Evolutionary conservation across 2,113 vertebrate species (phyloP).

Genomic region (Lampris megalopsis): DNA sequence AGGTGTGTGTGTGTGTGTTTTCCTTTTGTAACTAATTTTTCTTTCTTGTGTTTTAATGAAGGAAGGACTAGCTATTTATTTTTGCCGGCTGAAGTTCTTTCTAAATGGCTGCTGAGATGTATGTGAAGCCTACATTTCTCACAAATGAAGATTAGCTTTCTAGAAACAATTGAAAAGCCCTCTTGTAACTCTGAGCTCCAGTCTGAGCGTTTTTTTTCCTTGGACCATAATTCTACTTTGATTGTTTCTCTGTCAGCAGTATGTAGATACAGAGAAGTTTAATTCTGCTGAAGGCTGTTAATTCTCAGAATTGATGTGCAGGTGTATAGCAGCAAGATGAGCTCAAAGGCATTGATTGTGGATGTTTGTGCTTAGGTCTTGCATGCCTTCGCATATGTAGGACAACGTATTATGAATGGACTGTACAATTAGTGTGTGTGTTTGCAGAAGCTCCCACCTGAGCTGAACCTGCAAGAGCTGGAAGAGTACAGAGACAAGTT

Average conservation of each 20-base stretch:
- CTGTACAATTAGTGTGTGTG: constrained; percentile 32
- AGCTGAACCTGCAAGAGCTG: constrained; percentile 93
- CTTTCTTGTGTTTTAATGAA: constrained; percentile 6
- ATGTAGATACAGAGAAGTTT: neutral
- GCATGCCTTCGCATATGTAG: neutral
- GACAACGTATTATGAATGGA: constrained; percentile 9
- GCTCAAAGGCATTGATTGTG: neutral
- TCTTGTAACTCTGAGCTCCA: neutral
- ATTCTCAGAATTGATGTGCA: constrained; percentile 3
- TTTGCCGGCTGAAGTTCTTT: constrained; percentile 13
- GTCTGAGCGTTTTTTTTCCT: constrained; percentile 7
- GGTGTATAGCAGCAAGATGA: neutral
- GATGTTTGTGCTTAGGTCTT: neutral
- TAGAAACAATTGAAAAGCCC: constrained; percentile 38
- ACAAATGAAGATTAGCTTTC: constrained; percentile 24
- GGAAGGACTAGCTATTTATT: constrained; percentile 17
- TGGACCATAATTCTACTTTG: constrained; percentile 2
- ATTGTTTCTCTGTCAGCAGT: constrained; percentile 32
- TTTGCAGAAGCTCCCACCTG: constrained; percentile 91
- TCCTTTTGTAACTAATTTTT: constrained; percentile 9
- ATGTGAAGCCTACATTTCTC: constrained; percentile 24
- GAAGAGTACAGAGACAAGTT: constrained; percentile 94
- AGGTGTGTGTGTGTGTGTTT: constrained; percentile 34
- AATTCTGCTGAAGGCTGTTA: neutral
- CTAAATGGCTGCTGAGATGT: constrained; percentile 9